These are phyloP conservation scores for Bostrychus sinensis DNA, from an alignment of 2,113 vertebrate species.

Conservation along the genomic window DNA sequence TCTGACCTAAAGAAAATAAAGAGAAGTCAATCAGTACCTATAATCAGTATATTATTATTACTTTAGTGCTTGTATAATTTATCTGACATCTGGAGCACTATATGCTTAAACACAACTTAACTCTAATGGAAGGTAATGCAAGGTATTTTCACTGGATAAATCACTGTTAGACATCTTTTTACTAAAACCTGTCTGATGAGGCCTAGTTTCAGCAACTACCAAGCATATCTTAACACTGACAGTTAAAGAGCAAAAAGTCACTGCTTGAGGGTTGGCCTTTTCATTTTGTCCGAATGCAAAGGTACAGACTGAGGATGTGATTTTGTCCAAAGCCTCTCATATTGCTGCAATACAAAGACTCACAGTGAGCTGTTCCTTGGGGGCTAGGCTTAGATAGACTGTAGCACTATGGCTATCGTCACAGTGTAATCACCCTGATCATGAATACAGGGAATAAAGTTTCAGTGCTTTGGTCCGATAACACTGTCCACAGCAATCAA, in stretches of 20 bases:
- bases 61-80: neutral
- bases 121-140: slow-evolving; percentile 25
- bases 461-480: slow-evolving; percentile 57
- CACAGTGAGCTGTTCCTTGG: slow-evolving; percentile 49
- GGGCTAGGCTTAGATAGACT: slow-evolving; percentile 57
- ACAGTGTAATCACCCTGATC: slow-evolving; percentile 61
- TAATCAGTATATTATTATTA: neutral
- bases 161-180: slow-evolving; percentile 35
- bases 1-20: slow-evolving; percentile 70
- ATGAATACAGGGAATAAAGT: slow-evolving; percentile 69
- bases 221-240: slow-evolving; percentile 51
- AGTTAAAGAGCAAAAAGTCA: slow-evolving; percentile 33
- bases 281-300: slow-evolving; percentile 45
- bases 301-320: slow-evolving; percentile 41
- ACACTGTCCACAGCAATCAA: slow-evolving; percentile 54
- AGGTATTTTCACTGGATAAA: slow-evolving; percentile 48
- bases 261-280: slow-evolving; percentile 44
- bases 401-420: slow-evolving; percentile 55
- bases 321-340: slow-evolving; percentile 55
- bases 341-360: slow-evolving; percentile 66
- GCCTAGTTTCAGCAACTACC: slow-evolving; percentile 54
- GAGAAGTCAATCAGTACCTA: slow-evolving; percentile 26
- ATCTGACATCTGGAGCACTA: slow-evolving; percentile 36
- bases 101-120: slow-evolving; percentile 57
- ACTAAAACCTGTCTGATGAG: slow-evolving; percentile 67